Evolutionary conservation across 1,140 invertebrate species (phyloP).

Genomic region (Hypothenemus hampei): DNA sequence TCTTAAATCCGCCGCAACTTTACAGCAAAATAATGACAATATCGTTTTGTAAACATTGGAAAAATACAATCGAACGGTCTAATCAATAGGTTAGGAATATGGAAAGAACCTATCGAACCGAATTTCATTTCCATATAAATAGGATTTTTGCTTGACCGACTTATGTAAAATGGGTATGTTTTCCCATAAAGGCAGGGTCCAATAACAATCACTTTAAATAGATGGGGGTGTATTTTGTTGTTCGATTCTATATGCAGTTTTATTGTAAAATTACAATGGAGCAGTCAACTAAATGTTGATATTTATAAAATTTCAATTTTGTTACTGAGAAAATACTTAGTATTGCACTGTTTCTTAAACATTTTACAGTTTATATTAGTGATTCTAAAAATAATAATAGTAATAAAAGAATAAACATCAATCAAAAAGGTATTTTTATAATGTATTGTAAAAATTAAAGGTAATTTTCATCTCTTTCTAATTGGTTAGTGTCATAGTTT

Average conservation of each 20-base stretch:
- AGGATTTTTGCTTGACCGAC: constrained; percentile 12
- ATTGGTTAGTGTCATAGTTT: too few species aligned
- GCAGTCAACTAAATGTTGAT: too few species aligned
- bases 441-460: constrained; percentile 25
- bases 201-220: constrained; percentile 31
- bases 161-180: constrained; percentile 19
- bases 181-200: constrained; percentile 39
- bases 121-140: constrained; percentile 13
- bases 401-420: constrained; percentile 30
- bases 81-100: neutral
- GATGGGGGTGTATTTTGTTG: constrained; percentile 8
- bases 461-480: too few species aligned
- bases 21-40: too few species aligned
- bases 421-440: constrained; percentile 37
- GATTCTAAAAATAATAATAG: too few species aligned
- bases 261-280: too few species aligned
- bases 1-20: neutral
- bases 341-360: too few species aligned
- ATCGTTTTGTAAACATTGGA: too few species aligned
- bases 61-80: too few species aligned
- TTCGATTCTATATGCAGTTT: neutral
- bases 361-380: too few species aligned
- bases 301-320: too few species aligned
- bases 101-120: neutral
- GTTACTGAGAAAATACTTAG: too few species aligned